A percentile compares a stretch with the other conserved stretches of the same genome.
These are phyloP conservation scores for Setophaga kirtlandii DNA, from an alignment of 2,113 vertebrate species.

Conservation along the genomic window DNA sequence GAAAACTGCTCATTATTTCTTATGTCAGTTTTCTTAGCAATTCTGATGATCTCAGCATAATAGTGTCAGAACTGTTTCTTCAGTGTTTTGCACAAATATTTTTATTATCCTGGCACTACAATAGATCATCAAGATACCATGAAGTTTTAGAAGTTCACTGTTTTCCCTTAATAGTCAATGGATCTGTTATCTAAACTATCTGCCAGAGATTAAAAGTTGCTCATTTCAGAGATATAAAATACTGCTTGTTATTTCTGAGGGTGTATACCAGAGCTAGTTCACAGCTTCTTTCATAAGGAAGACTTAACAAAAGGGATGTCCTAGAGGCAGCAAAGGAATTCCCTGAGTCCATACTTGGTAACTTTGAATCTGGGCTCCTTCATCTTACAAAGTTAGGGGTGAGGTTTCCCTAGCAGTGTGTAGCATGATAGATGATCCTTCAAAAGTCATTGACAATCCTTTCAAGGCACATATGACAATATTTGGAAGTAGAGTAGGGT, in stretches of 20 bases:
- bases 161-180: not conserved
- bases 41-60: not conserved
- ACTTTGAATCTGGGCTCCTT: not conserved
- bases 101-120: not conserved
- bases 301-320: not conserved
- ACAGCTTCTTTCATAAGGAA: not conserved
- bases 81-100: not conserved
- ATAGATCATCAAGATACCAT: not conserved
- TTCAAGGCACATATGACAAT: not conserved
- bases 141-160: not conserved
- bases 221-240: not conserved
- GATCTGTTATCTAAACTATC: not conserved
- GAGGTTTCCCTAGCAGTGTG: not conserved
- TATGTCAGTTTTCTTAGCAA: not conserved
- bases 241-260: not conserved
- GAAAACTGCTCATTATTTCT: not conserved
- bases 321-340: not conserved
- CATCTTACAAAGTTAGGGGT: not conserved
- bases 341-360: not conserved
- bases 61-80: not conserved
- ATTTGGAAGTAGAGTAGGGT: not conserved
- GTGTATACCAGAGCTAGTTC: not conserved
- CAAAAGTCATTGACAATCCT: not conserved
- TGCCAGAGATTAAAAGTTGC: not conserved
- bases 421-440: not conserved